Evolutionary conservation across 2,888 invertebrate species (phyloP).

Genomic region (Cremastobaeus sp.): DNA sequence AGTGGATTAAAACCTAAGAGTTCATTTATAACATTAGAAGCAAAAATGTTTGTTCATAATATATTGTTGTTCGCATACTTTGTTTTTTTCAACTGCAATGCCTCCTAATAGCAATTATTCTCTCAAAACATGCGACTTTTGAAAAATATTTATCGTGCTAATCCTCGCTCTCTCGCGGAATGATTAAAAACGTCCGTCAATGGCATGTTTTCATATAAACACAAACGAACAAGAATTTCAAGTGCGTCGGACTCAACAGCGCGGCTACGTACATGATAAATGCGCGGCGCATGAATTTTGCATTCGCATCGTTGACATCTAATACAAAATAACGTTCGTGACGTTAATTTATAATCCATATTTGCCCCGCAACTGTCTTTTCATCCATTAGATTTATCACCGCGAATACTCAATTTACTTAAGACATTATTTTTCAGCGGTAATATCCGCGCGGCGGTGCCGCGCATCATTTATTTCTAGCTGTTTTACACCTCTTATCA

Average conservation of each 20-base stretch:
- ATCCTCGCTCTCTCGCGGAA: too few species aligned
- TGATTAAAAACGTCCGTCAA: conserved; percentile 2
- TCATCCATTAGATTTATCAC: conserved; percentile 28
- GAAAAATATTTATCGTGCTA: too few species aligned
- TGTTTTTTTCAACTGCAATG: too few species aligned
- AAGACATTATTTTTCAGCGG: conserved; percentile 28
- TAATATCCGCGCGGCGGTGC: not conserved
- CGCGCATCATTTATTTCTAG: conserved; percentile 29
- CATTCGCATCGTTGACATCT: conserved; percentile 41
- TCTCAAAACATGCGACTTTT: too few species aligned
- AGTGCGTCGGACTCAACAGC: conserved; percentile 24
- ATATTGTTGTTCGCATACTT: too few species aligned
- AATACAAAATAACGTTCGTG: conserved; percentile 25
- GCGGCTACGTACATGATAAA: conserved; percentile 31
- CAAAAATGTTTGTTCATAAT: too few species aligned
- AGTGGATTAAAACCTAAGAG: too few species aligned
- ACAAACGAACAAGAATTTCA: conserved; percentile 31
- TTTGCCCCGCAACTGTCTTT: conserved; percentile 9
- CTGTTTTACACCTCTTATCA: conserved; percentile 47
- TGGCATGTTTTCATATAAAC: conserved; percentile 33
- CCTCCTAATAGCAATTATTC: too few species aligned
- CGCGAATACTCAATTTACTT: conserved; percentile 38
- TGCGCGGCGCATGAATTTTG: conserved; percentile 34
- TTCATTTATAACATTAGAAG: too few species aligned
- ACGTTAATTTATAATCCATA: conserved; percentile 47